Evolutionary conservation across 2,797 vertebrate species (phyloP), one percentile per base, ranked within the genome.

Genomic region (Morelia viridis): DNA sequence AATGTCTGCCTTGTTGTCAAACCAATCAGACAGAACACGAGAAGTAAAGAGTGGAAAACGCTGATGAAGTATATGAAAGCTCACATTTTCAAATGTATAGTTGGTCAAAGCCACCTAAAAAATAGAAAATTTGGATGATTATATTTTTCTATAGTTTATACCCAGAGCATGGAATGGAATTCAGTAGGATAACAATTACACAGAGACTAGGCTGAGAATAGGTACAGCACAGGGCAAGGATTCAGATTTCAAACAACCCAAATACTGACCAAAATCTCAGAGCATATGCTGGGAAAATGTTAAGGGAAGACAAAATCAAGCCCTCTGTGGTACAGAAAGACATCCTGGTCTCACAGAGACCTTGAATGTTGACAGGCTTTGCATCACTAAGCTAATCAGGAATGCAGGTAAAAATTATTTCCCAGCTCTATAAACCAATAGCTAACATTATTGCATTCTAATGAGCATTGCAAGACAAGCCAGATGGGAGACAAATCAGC

Each of bases 81-180:
- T 98, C 96, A 99, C 99, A 0, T 99, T 99, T 98, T 99, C 99
- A 97, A 99, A 99, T 15, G 98, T 98, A 96, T 99, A 99, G 97
- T 98, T 99, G 90, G 98, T 99, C 92, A 99, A 94, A 3, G 98
- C 97, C 96, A 98, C 98, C 99, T 99, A 93, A 95, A 89, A 92
- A 94, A 60, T 92, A 83, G 1, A 64, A 12, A 57, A 93, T 0
- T 24, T 56, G 90, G 61, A 94, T 88, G 95, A 95, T 90, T 7
- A 17, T 9, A 41, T 71, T 46, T 12, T 65, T 64, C 76, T 83
- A 90, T 62, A 56, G 56, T 9, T 26, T 50, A n/a, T 26, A 15
- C 46, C 35, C 28, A 86, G 31, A 71, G n/a, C 41, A 35, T 31
- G 10, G 50, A 41, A 5, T 28, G 19, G 28, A 22, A 31, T 88